Conservation (phyloP, 2,888 invertebrate species). For the Chrysolina americana region DNA sequence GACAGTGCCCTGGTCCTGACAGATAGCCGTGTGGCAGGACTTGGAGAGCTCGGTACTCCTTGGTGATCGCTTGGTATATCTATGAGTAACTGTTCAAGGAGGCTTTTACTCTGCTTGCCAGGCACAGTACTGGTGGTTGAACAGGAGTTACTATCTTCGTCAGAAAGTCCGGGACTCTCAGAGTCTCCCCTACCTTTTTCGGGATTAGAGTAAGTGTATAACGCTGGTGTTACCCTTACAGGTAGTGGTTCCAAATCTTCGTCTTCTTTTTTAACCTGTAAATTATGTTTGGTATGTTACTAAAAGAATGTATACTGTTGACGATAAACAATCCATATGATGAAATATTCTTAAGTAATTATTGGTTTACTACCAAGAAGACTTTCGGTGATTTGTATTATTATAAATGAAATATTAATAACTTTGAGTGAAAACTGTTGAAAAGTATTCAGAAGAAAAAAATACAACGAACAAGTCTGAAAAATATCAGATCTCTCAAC, state of each 20-base stretch:
- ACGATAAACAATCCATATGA: neutral
- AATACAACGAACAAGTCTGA: too few species aligned
- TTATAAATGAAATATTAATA: too few species aligned
- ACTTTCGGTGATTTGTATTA: too few species aligned
- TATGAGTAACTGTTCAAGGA: slow-evolving; percentile 85
- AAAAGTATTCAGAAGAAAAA: too few species aligned
- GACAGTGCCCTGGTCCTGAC: slow-evolving; percentile 79
- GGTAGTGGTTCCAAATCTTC: slow-evolving; percentile 75
- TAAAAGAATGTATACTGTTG: too few species aligned
- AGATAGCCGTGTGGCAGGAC: slow-evolving; percentile 69
- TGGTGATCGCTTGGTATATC: slow-evolving; percentile 78
- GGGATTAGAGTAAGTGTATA: slow-evolving; percentile 81
- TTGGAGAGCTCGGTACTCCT: slow-evolving; percentile 63
- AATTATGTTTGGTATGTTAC: slow-evolving; percentile 23
- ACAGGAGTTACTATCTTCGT: slow-evolving; percentile 60
- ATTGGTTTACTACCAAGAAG: too few species aligned
- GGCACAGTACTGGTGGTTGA: slow-evolving; percentile 41
- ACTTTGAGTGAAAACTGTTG: too few species aligned
- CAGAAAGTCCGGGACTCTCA: slow-evolving; percentile 64
- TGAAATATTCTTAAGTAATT: too few species aligned
- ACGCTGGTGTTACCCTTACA: slow-evolving; percentile 80
- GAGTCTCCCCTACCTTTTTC: slow-evolving; percentile 71
- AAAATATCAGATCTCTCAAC: too few species aligned
- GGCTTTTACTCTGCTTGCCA: slow-evolving; percentile 71
- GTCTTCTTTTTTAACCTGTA: slow-evolving; percentile 56